Base-by-base conservation (phyloP, 2,888 invertebrate species). In the Pogonocherus hispidulus region DNA sequence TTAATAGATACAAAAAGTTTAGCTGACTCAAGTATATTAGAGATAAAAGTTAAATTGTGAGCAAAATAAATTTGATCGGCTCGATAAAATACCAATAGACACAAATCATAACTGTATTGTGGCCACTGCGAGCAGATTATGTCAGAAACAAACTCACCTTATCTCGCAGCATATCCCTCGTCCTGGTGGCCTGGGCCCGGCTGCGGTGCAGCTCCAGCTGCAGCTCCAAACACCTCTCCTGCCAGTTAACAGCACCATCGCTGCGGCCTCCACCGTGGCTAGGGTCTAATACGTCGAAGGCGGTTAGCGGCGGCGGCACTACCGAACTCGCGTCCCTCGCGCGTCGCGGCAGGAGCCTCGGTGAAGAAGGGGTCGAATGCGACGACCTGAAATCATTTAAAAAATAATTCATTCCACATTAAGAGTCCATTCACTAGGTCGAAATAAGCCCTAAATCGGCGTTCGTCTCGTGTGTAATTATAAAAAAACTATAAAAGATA, bases 171-270 rank as follows among this genome's bases (percentile, higher is more conserved):
- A 95, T 93, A 81, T 95, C 94, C 55, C 95, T 89, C 62, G 96
- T 94, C 80, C 94, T 90, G 69, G 94, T 93, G 1, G 96, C 95
- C 86, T 96, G 96, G 79, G 93, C 92, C 79, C 94, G 90, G 82
- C 94, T 95, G 73, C 95, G 88, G 82, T 95, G 95, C 77, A 96
- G 86, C 83, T 96, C 95, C 80, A 94, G 86, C 85, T 96, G 96
- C 77, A 97, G 86, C 83, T 94, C 93, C 80, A 95, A 85, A 82
- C 96, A 96, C 65, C 94, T 88, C 86, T 95, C 95, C 86, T 95
- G 94, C 96, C 96, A 96, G 86, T 95, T 94, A 80, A 94, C 86
- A 80, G 83, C 56, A 35, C 46, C 67, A 19, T 63, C 60, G 63
- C 67, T 49, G 64, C 69, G 68, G 79, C 82, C 87, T 64, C 69